Evolutionary conservation across 2,888 invertebrate species (phyloP).

Genomic region (Mylabris sibirica): DNA sequence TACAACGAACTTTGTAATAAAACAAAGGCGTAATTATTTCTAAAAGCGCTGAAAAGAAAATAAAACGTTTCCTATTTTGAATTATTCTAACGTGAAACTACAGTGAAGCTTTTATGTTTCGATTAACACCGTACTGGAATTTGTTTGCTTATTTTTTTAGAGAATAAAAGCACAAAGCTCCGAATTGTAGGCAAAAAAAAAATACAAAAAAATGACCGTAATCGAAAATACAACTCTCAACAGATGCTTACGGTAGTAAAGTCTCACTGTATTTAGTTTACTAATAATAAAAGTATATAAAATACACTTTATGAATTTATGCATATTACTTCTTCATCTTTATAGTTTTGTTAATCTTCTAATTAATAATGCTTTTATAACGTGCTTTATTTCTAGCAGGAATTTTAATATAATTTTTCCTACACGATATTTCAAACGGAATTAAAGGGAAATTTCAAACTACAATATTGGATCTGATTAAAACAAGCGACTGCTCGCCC

Average conservation of each 20-base stretch:
- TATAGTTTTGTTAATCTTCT: not conserved
- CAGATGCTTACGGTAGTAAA: too few species aligned
- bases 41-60: conserved; percentile 2
- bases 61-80: not conserved
- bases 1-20: not conserved
- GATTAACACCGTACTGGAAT: not conserved
- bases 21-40: conserved; percentile 7
- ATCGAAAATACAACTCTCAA: too few species aligned
- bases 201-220: too few species aligned
- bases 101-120: not conserved
- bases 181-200: too few species aligned
- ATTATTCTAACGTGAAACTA: not conserved
- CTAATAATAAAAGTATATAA: too few species aligned
- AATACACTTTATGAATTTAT: too few species aligned
- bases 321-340: too few species aligned
- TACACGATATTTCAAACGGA: not conserved
- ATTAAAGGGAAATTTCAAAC: not conserved
- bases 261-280: too few species aligned
- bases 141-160: not conserved
- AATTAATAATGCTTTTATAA: not conserved
- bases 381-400: not conserved
- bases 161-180: too few species aligned
- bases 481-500: not conserved
- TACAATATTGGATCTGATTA: not conserved
- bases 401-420: not conserved